Percentiles rank a stretch among this genome's conserved stretches.
These are phyloP conservation scores for Dryomyza anilis DNA, from an alignment of 2,888 invertebrate species.

Conservation along the genomic window DNA sequence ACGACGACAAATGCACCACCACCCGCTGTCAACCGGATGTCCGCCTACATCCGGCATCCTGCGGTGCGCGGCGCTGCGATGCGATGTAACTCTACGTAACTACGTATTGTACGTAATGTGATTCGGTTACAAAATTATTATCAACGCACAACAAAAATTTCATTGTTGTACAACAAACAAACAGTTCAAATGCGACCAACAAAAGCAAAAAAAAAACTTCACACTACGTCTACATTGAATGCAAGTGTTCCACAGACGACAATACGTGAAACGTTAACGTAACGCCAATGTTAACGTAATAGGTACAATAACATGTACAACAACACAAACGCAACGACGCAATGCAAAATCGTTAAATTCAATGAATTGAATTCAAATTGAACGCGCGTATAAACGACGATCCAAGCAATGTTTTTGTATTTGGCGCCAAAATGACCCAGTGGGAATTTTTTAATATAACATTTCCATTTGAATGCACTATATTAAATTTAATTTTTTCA, in stretches of 20 bases:
- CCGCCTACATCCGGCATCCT: slow-evolving; percentile 39
- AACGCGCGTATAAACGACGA: background rate
- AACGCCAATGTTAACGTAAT: background rate
- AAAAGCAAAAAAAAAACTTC: background rate
- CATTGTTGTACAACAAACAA: background rate
- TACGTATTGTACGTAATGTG: background rate
- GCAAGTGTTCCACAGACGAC: background rate
- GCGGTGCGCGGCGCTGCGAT: background rate
- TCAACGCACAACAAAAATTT: background rate
- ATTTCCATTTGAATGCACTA: no score
- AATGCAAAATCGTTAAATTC: background rate
- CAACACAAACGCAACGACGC: background rate
- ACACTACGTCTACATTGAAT: background rate
- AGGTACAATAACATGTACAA: background rate
- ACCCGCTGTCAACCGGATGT: slow-evolving; percentile 40
- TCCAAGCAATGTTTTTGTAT: background rate
- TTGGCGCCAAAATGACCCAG: no score
- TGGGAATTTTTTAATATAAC: no score
- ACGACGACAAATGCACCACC: background rate
- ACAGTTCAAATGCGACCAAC: no score
- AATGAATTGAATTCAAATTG: slow-evolving; percentile 2
- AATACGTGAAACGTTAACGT: background rate
- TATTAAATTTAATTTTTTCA: no score
- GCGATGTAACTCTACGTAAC: background rate
- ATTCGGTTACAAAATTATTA: slow-evolving; percentile 19